phyloP scores from a whole-genome alignment of 2,797 vertebrate species.

The Denticeps clupeoides region DNA sequence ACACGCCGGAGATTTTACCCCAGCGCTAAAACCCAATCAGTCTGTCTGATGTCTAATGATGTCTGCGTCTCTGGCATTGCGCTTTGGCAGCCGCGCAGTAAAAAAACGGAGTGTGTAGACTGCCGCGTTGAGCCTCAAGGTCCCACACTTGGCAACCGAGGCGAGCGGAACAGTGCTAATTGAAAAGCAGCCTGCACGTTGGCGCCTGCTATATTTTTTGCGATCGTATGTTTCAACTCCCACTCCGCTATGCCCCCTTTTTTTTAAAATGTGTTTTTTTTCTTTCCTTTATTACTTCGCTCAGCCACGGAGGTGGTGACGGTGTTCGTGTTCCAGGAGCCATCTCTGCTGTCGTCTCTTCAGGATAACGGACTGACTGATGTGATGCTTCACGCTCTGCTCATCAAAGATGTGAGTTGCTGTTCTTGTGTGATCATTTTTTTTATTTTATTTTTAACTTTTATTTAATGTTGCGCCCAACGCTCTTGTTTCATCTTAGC shows the following conservation, averaged over 20 bases:
- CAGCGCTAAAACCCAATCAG: neutral
- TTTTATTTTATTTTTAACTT: neutral
- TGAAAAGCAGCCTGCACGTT: neutral
- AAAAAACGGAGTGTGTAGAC: neutral
- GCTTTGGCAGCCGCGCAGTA: no score
- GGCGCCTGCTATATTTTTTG: neutral
- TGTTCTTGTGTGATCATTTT: neutral
- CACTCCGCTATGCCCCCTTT: neutral
- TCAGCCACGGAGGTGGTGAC: conserved; percentile 96
- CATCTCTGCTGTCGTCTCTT: conserved; percentile 87
- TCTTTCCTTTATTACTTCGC: conserved; percentile 22
- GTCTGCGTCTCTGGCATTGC: no score
- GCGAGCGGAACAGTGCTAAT: no score
- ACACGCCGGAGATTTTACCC: neutral
- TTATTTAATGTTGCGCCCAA: neutral
- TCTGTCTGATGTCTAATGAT: no score
- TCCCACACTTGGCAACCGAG: no score
- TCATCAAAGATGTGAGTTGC: conserved; percentile 97
- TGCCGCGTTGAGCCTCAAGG: neutral
- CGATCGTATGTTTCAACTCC: neutral
- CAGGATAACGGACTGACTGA: conserved; percentile 96
- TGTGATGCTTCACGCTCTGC: conserved; percentile 92
- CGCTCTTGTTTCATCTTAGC: neutral
- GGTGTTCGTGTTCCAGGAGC: conserved; percentile 98
- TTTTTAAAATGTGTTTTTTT: conserved; percentile 9